A percentile compares a stretch with the other conserved stretches of the same genome.
These are phyloP conservation scores for Andrena cerasifolii DNA, from an alignment of 1,140 invertebrate species.

Conservation along the genomic window DNA sequence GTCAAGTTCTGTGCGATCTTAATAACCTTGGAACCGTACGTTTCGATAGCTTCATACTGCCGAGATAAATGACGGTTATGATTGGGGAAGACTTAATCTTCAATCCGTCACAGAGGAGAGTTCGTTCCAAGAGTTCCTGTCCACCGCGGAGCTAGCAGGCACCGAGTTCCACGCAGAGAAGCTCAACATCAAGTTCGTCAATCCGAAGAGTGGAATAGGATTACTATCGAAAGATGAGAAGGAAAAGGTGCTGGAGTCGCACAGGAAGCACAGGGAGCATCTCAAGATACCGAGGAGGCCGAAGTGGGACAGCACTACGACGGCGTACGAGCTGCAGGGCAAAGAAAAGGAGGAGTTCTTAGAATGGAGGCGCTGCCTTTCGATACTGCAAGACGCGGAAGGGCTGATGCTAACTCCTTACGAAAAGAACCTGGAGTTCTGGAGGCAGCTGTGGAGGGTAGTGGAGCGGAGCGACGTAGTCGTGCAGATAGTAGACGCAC, in stretches of 20 bases:
- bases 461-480: conserved; percentile 98
- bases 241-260: conserved; percentile 83
- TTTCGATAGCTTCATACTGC: conserved; percentile 90
- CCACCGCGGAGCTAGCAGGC: conserved; percentile 95
- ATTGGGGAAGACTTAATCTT: conserved; percentile 94
- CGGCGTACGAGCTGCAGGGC: conserved; percentile 89
- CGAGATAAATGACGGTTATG: conserved; percentile 94
- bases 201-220: conserved; percentile 84
- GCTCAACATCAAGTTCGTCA: conserved; percentile 91
- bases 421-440: conserved; percentile 99
- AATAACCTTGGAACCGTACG: conserved; percentile 16
- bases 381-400: conserved; percentile 90
- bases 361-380: conserved; percentile 93
- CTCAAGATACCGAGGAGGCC: conserved; percentile 93
- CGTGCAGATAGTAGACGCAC: conserved; percentile 97
- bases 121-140: conserved; percentile 97
- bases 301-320: conserved; percentile 89
- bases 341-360: conserved; percentile 93
- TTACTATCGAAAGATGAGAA: conserved; percentile 87
- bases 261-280: conserved; percentile 86
- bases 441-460: conserved; percentile 99
- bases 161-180: conserved; percentile 97
- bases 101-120: conserved; percentile 98
- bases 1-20: background rate
- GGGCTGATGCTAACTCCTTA: conserved; percentile 96